phyloP scores from a whole-genome alignment of 2,888 invertebrate species.

The Xanthorhoe designata region DNA sequence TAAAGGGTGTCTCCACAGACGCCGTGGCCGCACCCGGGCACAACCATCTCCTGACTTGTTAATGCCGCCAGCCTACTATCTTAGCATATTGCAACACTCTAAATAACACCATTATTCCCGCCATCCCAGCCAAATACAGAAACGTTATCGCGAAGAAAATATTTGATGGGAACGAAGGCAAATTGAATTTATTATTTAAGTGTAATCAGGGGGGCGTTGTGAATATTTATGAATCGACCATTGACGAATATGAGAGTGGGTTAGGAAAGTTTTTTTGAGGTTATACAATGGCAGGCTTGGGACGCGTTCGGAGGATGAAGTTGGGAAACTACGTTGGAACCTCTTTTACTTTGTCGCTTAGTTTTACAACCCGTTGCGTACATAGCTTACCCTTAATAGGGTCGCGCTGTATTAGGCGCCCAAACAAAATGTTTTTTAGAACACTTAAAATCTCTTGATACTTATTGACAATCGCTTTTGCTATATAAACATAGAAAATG shows the following conservation, averaged over 20 bases:
- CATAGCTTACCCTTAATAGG: slow-evolving; percentile 11
- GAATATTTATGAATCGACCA: slow-evolving; percentile 66
- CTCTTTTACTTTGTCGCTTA: slow-evolving; percentile 24
- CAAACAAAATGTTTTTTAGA: not conserved
- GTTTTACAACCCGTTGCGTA: slow-evolving; percentile 25
- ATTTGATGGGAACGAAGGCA: slow-evolving; percentile 76
- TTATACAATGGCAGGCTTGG: slow-evolving; percentile 41
- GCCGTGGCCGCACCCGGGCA: slow-evolving; percentile 55
- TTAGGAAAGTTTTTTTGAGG: slow-evolving; percentile 43
- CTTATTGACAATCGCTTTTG: too few relatives aligned
- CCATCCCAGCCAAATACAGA: slow-evolving; percentile 75
- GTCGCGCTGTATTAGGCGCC: not conserved
- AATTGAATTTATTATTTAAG: slow-evolving; percentile 84
- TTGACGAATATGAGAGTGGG: slow-evolving; percentile 66
- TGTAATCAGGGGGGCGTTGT: slow-evolving; percentile 65
- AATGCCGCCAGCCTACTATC: slow-evolving; percentile 82
- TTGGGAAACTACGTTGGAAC: slow-evolving; percentile 33
- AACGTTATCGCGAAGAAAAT: slow-evolving; percentile 75
- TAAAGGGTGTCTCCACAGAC: slow-evolving; percentile 53
- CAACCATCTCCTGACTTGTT: slow-evolving; percentile 84
- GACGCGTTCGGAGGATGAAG: slow-evolving; percentile 42
- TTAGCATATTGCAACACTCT: slow-evolving; percentile 84
- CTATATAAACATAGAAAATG: too few relatives aligned
- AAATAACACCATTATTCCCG: slow-evolving; percentile 82
- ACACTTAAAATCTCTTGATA: too few relatives aligned